These are phyloP conservation scores for Dryobotodes eremita DNA, from an alignment of 2,888 invertebrate species.

Conservation along the genomic window DNA sequence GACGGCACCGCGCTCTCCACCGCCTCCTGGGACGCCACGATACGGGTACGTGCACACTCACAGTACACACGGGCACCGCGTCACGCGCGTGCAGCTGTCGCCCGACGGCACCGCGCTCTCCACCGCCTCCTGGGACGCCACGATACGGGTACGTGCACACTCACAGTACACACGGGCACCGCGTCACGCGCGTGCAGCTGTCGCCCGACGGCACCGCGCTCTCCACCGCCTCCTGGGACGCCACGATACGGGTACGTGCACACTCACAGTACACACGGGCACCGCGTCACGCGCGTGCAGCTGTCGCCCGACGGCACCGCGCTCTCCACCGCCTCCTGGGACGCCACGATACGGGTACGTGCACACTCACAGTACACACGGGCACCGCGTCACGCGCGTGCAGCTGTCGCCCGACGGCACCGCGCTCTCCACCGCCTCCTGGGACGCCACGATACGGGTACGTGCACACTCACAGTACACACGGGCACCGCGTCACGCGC, in stretches of 20 bases:
- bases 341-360: neutral
- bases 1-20: conserved; percentile 99
- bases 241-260: conserved; percentile 90
- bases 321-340: conserved; percentile 96
- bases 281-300: conserved; percentile 97
- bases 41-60: conserved; percentile 89
- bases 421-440: too few relatives aligned
- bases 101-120: too few relatives aligned
- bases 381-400: too few relatives aligned
- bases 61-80: conserved; percentile 98
- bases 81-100: conserved; percentile 74
- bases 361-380: conserved; percentile 90
- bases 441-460: neutral
- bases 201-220: conserved; percentile 99
- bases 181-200: conserved; percentile 94
- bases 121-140: neutral
- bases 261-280: conserved; percentile 93
- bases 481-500: too few relatives aligned
- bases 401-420: too few relatives aligned
- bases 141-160: conserved; percentile 92
- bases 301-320: conserved; percentile 91
- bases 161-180: conserved; percentile 96
- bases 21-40: conserved; percentile 96
- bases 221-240: conserved; percentile 98
- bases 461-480: too few relatives aligned